Conservation (phyloP, 2,113 vertebrate species). For the Syngnathus scovelli region DNA sequence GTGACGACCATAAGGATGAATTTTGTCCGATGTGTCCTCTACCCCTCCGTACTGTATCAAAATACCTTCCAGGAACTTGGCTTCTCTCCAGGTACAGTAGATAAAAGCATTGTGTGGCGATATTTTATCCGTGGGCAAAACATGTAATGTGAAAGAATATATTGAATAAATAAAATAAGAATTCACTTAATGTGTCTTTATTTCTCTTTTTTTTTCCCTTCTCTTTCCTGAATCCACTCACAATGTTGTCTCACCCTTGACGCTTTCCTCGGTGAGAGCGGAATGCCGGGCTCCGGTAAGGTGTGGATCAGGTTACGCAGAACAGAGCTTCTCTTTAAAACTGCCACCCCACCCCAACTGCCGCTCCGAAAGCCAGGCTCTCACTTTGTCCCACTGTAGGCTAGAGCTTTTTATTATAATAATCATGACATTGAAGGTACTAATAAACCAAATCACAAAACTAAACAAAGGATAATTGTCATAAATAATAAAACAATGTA, state of each 20-base stretch:
- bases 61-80: conserved; percentile 40
- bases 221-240: background rate
- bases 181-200: conserved; percentile 8
- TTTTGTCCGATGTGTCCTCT: conserved; percentile 26
- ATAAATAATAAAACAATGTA: conserved; percentile 1
- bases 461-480: background rate
- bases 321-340: conserved; percentile 77
- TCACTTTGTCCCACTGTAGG: conserved; percentile 61
- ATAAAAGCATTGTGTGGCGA: conserved; percentile 20
- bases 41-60: conserved; percentile 33
- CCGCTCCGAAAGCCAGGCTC: conserved; percentile 58
- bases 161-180: conserved; percentile 43
- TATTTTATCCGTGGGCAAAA: background rate
- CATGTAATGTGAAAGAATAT: conserved; percentile 21
- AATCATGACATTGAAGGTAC: background rate
- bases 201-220: background rate
- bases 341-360: conserved; percentile 62
- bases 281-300: conserved; percentile 67
- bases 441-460: background rate
- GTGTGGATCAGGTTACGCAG: conserved; percentile 72
- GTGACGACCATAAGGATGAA: background rate
- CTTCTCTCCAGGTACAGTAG: conserved; percentile 28
- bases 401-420: conserved; percentile 18
- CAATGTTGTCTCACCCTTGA: conserved; percentile 13
- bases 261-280: conserved; percentile 50